Base-by-base conservation (phyloP, 2,888 invertebrate genomes). In the Sinodicranocentrus sp. region DNA sequence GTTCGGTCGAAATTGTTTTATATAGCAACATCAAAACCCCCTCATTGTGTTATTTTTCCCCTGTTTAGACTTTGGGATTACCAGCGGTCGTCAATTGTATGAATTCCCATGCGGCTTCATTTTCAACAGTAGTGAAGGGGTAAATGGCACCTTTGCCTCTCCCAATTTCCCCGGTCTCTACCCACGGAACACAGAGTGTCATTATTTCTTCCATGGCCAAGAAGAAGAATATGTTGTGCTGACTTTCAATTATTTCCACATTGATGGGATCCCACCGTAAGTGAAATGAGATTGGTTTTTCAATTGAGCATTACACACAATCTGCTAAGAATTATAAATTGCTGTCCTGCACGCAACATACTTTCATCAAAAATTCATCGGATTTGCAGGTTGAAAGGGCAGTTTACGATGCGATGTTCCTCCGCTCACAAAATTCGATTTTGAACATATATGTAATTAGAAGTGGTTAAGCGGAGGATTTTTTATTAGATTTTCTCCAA, bases 141-240 rank as follows among this genome's bases (percentile, higher is more conserved):
- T 93, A 87, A 95, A 94, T 88, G 97, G 97, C 10, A 94, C 76
- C 3, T 84, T 86, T 52, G 33, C 39, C 26, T 96, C 96, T 52
- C 97, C 97, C 0, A 97, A 97, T 91, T 97, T 95, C 90, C 97
- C 97, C 0, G 97, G 97, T 15, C 94, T 94, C 79, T 97, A 97
- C 91, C 96, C 97, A 0, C 93, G 97, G 88, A 94, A 96, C 90
- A 95, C 97, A 0, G 95, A 96, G 90, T 97, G 97, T 90, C 95
- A 97, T 91, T 97, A 96, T 91, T 96, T 95, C 91, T 97, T 97
- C 90, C 94, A 96, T 90, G 97, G 96, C 2, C 93, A 93, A 76
- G 92, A 92, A 87, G 94, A 94, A 84, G 96, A 97, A 90, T 94
- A 94, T 89, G 94, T 97, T 84, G 94, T 94, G 89, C 92, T 97